Conservation (phyloP, 2,797 vertebrate genomes). For the Fratercula arctica region DNA sequence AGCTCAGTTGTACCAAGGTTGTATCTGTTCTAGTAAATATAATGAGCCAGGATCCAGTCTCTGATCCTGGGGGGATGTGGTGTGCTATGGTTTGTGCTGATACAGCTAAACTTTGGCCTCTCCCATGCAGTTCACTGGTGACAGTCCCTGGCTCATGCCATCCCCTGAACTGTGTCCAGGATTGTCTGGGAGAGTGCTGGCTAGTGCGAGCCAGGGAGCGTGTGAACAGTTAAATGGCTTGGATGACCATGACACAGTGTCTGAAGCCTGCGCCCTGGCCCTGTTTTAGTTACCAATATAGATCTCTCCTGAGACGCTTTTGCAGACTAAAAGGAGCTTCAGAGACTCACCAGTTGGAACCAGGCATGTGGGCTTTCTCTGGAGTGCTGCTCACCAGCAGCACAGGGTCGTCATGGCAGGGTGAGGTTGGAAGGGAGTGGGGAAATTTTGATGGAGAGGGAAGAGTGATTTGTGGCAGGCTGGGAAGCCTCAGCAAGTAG, state of each 20-base stretch:
- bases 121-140: neutral
- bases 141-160: neutral
- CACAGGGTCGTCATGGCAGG: rapidly evolving
- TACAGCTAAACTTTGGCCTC: constrained; percentile 2
- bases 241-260: neutral
- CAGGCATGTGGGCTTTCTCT: neutral
- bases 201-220: rapidly evolving
- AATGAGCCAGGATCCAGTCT: neutral
- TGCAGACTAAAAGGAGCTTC: neutral
- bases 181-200: neutral
- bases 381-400: neutral
- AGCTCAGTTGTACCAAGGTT: neutral
- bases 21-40: neutral
- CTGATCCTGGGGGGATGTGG: neutral
- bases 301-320: neutral
- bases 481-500: neutral
- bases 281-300: neutral
- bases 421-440: neutral
- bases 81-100: neutral
- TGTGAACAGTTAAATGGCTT: neutral
- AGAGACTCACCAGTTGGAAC: neutral
- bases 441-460: neutral
- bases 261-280: neutral
- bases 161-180: neutral
- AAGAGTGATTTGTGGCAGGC: neutral